Evolutionary conservation across 2,888 invertebrate species (phyloP).

Genomic region (Apotomis turbidana): DNA sequence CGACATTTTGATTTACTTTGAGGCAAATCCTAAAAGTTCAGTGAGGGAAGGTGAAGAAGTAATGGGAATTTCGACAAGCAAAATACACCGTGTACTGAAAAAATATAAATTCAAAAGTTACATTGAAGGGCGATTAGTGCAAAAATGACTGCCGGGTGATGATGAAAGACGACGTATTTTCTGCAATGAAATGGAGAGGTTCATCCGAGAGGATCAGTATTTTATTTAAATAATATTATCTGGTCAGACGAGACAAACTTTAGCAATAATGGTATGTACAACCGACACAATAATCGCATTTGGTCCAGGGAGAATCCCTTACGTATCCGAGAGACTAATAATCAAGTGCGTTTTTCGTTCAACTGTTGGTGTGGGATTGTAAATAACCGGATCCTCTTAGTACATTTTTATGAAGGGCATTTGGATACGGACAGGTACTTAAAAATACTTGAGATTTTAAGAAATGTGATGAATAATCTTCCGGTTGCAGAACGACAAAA

Average conservation of each 20-base stretch:
- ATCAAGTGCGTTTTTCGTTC: conserved; percentile 32
- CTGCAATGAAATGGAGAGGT: conserved; percentile 28
- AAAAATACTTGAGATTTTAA: conserved; percentile 34
- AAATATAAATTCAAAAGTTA: conserved; percentile 29
- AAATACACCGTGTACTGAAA: conserved; percentile 5
- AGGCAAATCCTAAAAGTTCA: conserved; percentile 20
- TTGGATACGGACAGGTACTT: conserved; percentile 31
- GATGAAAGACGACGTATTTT: conserved; percentile 33
- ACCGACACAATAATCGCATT: conserved; percentile 35
- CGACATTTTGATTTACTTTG: conserved; percentile 37
- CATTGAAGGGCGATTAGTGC: conserved; percentile 27
- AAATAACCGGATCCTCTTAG: not conserved
- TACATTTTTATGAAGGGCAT: conserved; percentile 24
- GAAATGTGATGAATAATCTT: conserved; percentile 23
- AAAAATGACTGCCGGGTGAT: conserved; percentile 31
- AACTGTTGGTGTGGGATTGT: conserved; percentile 31
- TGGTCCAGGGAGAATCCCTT: conserved; percentile 38
- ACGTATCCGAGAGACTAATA: conserved; percentile 37
- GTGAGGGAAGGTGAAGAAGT: too few relatives aligned
- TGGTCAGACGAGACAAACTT: too few relatives aligned
- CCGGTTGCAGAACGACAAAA: conserved; percentile 17
- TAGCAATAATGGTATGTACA: conserved; percentile 35
- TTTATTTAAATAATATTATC: too few relatives aligned
- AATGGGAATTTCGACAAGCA: too few relatives aligned
- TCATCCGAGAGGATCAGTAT: conserved; percentile 29